Percentiles rank a stretch among this genome's conserved stretches.
phyloP scores from a whole-genome alignment of 2,888 invertebrate species.

The Callyntrura guangdongensis region DNA sequence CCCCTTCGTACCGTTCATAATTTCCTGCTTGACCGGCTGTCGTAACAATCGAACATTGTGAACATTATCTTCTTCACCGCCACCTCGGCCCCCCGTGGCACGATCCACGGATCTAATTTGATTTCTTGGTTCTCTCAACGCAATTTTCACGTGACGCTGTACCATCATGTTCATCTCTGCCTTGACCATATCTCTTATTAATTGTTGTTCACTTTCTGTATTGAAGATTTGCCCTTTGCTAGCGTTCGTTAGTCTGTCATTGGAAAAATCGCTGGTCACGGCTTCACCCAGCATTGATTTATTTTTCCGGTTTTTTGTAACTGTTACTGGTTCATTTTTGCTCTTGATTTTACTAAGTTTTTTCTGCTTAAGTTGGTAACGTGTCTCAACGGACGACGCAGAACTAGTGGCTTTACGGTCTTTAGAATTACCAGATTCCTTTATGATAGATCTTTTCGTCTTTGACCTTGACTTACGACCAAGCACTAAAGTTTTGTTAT shows the following conservation, averaged over 20 bases:
- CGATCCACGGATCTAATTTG: too few species aligned
- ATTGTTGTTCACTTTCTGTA: constrained; percentile 62
- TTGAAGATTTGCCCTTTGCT: constrained; percentile 31
- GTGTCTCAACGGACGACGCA: background rate
- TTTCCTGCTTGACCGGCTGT: too few species aligned
- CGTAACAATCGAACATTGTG: too few species aligned
- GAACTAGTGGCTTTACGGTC: constrained; percentile 19
- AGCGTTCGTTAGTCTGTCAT: background rate
- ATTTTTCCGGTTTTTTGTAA: background rate
- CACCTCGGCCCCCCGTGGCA: background rate
- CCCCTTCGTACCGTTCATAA: too few species aligned
- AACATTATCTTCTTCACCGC: too few species aligned
- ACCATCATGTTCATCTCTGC: constrained; percentile 72
- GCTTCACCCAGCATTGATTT: constrained; percentile 6
- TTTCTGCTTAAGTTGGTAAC: background rate
- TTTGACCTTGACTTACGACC: constrained; percentile 61
- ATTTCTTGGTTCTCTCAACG: background rate
- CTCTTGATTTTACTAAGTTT: background rate
- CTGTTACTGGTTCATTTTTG: background rate
- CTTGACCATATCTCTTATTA: constrained; percentile 75
- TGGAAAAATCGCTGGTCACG: background rate
- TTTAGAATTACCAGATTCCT: background rate
- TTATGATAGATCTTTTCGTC: constrained; percentile 18
- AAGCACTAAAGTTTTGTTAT: background rate
- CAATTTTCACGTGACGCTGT: constrained; percentile 51